A percentile compares a stretch with the other conserved stretches of the same genome.
Conservation (phyloP, 1,140 invertebrate genomes). For the Goniozus legneri region DNA sequence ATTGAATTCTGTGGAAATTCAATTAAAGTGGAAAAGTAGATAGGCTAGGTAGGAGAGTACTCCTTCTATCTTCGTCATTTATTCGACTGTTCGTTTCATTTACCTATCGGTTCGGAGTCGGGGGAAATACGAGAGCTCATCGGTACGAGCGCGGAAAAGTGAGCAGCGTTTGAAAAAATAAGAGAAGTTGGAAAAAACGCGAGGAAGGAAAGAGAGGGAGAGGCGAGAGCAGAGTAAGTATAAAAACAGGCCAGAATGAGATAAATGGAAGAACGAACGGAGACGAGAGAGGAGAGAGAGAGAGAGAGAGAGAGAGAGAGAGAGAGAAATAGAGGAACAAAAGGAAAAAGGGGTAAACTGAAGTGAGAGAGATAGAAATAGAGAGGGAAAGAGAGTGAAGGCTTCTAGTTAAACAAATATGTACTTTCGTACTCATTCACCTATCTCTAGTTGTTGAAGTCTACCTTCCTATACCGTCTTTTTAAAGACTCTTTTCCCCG, state of each 20-base stretch:
- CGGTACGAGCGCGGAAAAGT: not conserved
- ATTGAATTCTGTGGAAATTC: not conserved
- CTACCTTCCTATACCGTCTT: slow-evolving; percentile 34
- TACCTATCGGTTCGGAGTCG: slow-evolving; percentile 6
- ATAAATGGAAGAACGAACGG: not conserved
- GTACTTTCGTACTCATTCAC: slow-evolving; percentile 53
- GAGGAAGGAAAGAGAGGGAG: not conserved
- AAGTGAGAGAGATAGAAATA: slow-evolving; percentile 10
- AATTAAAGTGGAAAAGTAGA: not conserved
- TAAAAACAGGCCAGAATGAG: slow-evolving; percentile 6
- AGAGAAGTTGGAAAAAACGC: not conserved
- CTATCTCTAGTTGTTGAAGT: slow-evolving; percentile 43
- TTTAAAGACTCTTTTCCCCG: slow-evolving; percentile 52
- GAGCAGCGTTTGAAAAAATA: not conserved
- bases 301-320: not conserved
- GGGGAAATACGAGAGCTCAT: slow-evolving; percentile 3
- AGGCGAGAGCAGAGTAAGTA: not conserved
- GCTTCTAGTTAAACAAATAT: slow-evolving; percentile 55
- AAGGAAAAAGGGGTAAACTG: slow-evolving; percentile 4
- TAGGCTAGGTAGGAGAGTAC: too few relatives aligned
- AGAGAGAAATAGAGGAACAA: not conserved
- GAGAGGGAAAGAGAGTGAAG: slow-evolving; percentile 35
- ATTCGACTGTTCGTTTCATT: slow-evolving; percentile 5
- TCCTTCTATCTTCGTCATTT: not conserved
- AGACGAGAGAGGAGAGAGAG: slow-evolving; percentile 4